Base-by-base conservation (phyloP, 2,888 invertebrate species). In the Xestia xanthographa region DNA sequence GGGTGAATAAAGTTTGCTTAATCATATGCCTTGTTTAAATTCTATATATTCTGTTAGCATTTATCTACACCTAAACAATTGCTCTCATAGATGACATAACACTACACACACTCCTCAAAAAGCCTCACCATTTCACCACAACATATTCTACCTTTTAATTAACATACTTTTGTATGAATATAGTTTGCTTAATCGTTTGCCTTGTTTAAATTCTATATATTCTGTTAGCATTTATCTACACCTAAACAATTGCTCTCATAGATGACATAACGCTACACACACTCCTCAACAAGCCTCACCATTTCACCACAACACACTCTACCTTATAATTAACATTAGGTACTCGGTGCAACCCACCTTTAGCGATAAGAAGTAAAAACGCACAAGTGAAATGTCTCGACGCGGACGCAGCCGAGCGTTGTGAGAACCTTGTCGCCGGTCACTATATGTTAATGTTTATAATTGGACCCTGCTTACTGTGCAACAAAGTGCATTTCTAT, bases 341-440 rank as follows among this genome's bases (percentile, higher is more conserved):
- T 72, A 66, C 34, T 22, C 45, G 56, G 77, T 89, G 76, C 66
- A 84, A 88, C 86, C 73, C 73, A 70, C 77, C 89, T 75, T 41
- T 79, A 83, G 83, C 85, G 85, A 87, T 86, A 87, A 85, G 85
- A 90, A 88, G 90, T 91, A 91, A 88, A 79, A 86, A 87, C 80
- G 71, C 74, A 77, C 83, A 80, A 92, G 93, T 93, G 91, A 94
- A 95, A 94, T 94, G 95, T 95, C 95, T 93, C 93, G 91, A 41
- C 87, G 67, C 86, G 85, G 84, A 91, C 81, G 78, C 95, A 95
- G 73, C 94, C 88, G 87, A 95, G 90, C 95, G 94, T 88, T 87
- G 75, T 95, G 95, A 92, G 95, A 95, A 95, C 94, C 90, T 89
- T 94, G 94, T 94, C 94, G 91, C 90, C 86, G 87, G 90, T 88